These are phyloP conservation scores for Botrylloides violaceus DNA, from an alignment of 23 tunicate species.

Conservation along the genomic window DNA sequence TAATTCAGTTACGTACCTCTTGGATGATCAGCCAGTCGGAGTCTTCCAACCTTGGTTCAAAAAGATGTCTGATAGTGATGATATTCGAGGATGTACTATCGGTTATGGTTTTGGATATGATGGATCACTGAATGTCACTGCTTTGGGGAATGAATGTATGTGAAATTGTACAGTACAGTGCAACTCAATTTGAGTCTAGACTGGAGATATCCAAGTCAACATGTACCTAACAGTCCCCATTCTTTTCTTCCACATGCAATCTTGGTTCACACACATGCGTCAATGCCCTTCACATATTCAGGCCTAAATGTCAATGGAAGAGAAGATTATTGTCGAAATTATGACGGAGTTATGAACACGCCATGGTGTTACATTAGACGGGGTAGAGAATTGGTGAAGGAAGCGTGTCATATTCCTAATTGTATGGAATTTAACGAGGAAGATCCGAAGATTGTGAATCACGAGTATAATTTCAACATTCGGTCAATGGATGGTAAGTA, in stretches of 20 bases:
- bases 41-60: constrained; percentile 48
- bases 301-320: too few species aligned
- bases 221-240: too few species aligned
- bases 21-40: constrained; percentile 48
- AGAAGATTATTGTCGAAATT: background rate
- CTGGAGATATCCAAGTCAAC: too few species aligned
- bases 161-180: too few species aligned
- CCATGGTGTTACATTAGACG: background rate
- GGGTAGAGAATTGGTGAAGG: background rate
- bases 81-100: constrained; percentile 25
- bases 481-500: constrained; percentile 8
- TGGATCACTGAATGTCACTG: constrained; percentile 18
- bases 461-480: constrained; percentile 1
- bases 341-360: background rate
- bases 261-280: too few species aligned
- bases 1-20: constrained; percentile 20
- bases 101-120: constrained; percentile 40
- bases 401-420: constrained; percentile 4
- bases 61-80: background rate
- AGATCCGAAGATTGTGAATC: background rate
- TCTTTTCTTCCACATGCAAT: too few species aligned
- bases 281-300: too few species aligned
- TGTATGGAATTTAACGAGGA: background rate
- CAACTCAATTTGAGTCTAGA: too few species aligned
- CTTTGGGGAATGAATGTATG: background rate